These are phyloP conservation scores for Caenorhabditis panamensis DNA, from an alignment of 2,888 invertebrate species.

Conservation along the genomic window DNA sequence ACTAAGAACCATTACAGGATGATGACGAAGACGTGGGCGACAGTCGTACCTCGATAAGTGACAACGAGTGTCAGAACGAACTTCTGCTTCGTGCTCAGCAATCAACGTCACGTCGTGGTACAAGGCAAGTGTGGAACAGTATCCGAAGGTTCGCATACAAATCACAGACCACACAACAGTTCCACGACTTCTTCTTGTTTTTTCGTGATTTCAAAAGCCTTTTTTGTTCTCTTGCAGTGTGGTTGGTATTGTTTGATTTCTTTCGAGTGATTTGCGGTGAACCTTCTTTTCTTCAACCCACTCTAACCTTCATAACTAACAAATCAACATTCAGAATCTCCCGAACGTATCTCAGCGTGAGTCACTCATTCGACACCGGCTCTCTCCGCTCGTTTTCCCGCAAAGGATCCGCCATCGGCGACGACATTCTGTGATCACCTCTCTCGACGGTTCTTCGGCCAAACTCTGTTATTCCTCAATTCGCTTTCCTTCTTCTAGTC, in stretches of 20 bases:
- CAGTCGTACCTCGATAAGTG: constrained; percentile 75
- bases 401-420: constrained; percentile 73
- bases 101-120: constrained; percentile 60
- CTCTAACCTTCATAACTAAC: background rate
- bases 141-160: constrained; percentile 61
- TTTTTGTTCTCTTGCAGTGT: constrained; percentile 28
- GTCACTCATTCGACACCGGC: constrained; percentile 78
- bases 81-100: constrained; percentile 66
- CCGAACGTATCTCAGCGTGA: constrained; percentile 78
- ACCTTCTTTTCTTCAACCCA: constrained; percentile 8
- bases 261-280: constrained; percentile 56
- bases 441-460: constrained; percentile 46
- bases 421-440: constrained; percentile 65
- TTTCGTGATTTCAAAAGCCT: background rate
- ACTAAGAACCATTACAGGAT: constrained; percentile 66
- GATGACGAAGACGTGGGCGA: constrained; percentile 80
- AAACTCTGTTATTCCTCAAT: constrained; percentile 21
- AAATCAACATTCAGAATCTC: constrained; percentile 69
- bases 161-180: background rate
- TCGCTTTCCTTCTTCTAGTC: constrained; percentile 27
- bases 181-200: background rate
- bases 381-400: constrained; percentile 77
- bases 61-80: constrained; percentile 72
- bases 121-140: constrained; percentile 69
- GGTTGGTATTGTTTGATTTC: constrained; percentile 31